These are phyloP conservation scores for Myanophis thanlyinensis DNA, from an alignment of 2,113 vertebrate species.

Conservation along the genomic window DNA sequence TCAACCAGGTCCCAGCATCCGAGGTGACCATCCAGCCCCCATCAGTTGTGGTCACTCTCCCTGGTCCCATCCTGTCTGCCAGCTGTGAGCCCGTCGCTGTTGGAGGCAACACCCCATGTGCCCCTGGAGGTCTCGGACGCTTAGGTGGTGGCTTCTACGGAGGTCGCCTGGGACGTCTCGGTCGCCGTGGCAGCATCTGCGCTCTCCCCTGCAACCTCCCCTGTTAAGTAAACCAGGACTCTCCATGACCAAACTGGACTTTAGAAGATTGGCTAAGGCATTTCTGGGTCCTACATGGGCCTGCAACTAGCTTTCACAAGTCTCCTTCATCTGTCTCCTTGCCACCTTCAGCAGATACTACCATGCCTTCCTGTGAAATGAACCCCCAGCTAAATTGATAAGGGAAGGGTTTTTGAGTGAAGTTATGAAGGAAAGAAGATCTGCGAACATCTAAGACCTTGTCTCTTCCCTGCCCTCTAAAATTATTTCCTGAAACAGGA, in stretches of 20 bases:
- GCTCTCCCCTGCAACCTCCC: neutral
- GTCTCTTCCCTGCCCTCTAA: neutral
- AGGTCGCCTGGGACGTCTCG: neutral
- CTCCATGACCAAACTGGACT: neutral
- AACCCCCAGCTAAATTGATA: neutral
- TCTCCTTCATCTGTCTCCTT: neutral
- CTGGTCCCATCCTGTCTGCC: neutral
- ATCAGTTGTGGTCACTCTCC: accelerated
- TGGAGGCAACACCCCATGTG: neutral
- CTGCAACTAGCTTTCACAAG: neutral
- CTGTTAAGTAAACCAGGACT: neutral
- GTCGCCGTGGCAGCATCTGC: neutral
- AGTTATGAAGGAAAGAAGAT: neutral
- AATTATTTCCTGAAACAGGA: neutral
- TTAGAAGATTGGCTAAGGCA: neutral
- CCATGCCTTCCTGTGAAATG: neutral
- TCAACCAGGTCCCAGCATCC: neutral
- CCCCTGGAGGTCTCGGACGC: neutral
- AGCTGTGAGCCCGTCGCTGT: neutral
- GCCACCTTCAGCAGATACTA: neutral
- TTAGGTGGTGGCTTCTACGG: accelerated
- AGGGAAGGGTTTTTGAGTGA: neutral
- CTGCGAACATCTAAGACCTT: neutral
- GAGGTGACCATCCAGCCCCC: neutral
- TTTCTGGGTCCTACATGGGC: neutral